Evolutionary conservation across 2,797 vertebrate genomes (phyloP).

Genomic region (Hafferia zeledoni): DNA sequence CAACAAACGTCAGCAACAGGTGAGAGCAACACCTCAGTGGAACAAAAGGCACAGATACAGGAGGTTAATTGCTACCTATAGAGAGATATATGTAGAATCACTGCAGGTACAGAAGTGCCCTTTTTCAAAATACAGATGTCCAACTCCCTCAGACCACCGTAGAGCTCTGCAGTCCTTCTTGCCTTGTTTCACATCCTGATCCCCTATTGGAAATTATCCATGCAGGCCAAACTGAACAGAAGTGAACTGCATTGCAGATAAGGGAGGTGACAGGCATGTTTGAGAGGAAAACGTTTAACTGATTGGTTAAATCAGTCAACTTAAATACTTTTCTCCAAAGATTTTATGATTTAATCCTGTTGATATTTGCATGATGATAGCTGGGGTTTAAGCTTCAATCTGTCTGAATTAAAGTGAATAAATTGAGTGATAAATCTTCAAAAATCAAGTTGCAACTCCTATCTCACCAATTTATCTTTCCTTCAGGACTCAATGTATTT

Average conservation of each 20-base stretch:
- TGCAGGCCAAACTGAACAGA: neutral
- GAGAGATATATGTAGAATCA: neutral
- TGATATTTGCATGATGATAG: slow-evolving; percentile 3
- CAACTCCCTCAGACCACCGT: accelerated
- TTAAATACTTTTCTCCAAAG: neutral
- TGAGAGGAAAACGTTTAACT: neutral
- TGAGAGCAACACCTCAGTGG: neutral
- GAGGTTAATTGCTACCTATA: neutral
- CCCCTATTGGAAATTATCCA: neutral
- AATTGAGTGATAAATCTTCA: neutral
- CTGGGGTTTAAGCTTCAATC: neutral
- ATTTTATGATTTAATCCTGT: neutral
- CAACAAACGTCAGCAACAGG: neutral
- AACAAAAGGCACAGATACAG: neutral
- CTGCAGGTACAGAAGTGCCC: neutral
- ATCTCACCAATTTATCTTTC: neutral
- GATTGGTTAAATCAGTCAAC: neutral
- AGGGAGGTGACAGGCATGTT: neutral
- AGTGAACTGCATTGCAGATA: neutral
- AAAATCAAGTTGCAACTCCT: neutral
- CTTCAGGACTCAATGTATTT: neutral
- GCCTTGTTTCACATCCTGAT: neutral
- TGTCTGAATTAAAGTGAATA: slow-evolving; percentile 9
- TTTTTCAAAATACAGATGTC: neutral
- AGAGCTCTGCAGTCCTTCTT: neutral